phyloP scores from a whole-genome alignment of 2,797 vertebrate species.

The Anas georgica region DNA sequence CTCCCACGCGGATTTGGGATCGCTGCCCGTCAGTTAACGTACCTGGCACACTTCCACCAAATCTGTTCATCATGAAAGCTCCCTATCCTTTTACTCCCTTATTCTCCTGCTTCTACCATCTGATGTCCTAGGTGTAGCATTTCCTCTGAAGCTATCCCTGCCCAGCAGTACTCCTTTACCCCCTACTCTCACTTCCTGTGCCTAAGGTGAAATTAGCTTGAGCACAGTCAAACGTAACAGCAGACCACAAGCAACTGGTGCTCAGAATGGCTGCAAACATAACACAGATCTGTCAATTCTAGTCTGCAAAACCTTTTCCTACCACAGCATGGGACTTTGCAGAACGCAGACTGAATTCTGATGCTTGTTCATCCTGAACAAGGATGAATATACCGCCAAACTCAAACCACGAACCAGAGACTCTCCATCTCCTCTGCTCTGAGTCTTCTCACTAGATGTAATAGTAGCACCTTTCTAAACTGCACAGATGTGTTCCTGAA shows the following conservation, averaged over 20 bases:
- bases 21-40: not conserved
- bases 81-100: not conserved
- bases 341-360: not conserved
- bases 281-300: not conserved
- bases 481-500: not conserved
- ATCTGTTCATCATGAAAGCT: not conserved
- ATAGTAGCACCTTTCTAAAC: not conserved
- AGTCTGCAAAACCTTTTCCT: not conserved
- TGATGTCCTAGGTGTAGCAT: not conserved
- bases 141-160: not conserved
- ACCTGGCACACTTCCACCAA: not conserved
- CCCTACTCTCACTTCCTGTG: not conserved
- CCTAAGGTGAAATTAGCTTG: not conserved
- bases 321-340: not conserved
- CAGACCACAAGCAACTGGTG: not conserved
- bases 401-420: accelerated
- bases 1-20: not conserved
- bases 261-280: not conserved
- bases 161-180: not conserved
- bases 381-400: not conserved
- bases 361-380: not conserved
- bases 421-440: not conserved
- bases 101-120: not conserved
- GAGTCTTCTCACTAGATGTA: not conserved
- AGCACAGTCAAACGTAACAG: not conserved